Base-by-base conservation (phyloP, 92 coral and sea anemone species). In the Phenganax stokvisi region DNA sequence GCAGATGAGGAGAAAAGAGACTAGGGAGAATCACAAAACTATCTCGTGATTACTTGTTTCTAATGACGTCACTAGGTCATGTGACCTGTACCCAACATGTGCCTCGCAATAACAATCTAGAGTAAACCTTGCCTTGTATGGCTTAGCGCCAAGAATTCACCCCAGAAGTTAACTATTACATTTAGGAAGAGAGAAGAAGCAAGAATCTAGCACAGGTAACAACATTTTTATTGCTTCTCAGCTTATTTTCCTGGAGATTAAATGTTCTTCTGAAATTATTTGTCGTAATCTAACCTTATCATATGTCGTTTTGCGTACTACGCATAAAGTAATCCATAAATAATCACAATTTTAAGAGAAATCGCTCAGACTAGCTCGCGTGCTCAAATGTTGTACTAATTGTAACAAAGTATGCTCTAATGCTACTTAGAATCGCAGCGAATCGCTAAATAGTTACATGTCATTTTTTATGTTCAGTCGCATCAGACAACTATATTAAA, bases 101-200 rank as follows among this genome's bases (percentile, higher is more conserved):
- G 80, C 80, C 54, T 6, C 9, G 57, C 44, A 57, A 76, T 12
- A 76, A 76, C 80, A 76, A 76, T 25, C 72, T 25, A 54, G 66
- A 76, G 79, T 74, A 76, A 62, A 76, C 28, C 15, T 76, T 56
- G 80, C 80, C 80, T 28, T 76, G 80, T 76, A 56, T 76, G 80
- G 80, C 80, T 57, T 44, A 9, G 28, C 10, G 66, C 80, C 80
- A 76, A 76, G 57, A 76, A 3, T 66, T 66, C 72, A 66, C 72
- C 72, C 20, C 28, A 51, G 31, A 30, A 66, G 25, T 66, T 3
- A 66, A 7, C 72, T 25, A 66, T 66, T 9, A 66, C 72, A 8
- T 10, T 16, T 15, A 51, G 72, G 51, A 16, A 66, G 10, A 66
- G 51, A 27, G 72, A 66, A 30, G 51, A 66, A 5, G 12, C 12